phyloP scores from a whole-genome alignment of 2,113 vertebrate genomes.

The Hypocryptadius cinnamomeus region DNA sequence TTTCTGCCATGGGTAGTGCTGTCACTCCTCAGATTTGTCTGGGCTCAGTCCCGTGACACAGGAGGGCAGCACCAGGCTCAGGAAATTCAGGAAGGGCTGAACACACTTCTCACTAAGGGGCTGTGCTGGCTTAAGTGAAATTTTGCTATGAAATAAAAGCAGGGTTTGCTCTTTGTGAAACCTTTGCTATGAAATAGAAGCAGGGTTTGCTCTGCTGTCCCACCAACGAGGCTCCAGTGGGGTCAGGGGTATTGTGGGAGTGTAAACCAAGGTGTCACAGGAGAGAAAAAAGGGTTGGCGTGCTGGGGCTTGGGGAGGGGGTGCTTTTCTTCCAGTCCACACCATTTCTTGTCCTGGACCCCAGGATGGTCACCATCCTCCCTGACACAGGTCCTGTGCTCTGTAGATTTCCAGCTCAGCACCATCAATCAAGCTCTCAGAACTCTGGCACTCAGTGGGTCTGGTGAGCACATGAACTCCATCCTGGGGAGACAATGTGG shows the following conservation, averaged over 20 bases:
- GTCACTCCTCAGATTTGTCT: not conserved
- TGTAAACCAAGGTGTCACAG: not conserved
- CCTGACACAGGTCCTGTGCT: fast-evolving
- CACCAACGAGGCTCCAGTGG: fast-evolving
- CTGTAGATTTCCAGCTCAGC: not conserved
- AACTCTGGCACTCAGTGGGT: not conserved
- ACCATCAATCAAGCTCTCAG: not conserved
- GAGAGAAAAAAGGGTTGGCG: not conserved
- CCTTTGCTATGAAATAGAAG: no score
- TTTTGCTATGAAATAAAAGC: not conserved
- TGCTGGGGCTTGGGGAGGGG: not conserved
- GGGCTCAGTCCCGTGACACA: not conserved
- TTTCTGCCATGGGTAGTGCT: not conserved
- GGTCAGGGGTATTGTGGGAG: not conserved
- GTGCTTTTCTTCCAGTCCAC: not conserved
- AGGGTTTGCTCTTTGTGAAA: not conserved
- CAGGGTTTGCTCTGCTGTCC: not conserved
- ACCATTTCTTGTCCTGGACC: not conserved
- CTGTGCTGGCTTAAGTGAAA: not conserved
- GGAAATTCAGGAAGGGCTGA: not conserved
- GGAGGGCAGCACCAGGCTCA: not conserved
- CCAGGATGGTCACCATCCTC: not conserved
- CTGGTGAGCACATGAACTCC: not conserved
- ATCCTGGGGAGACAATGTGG: not conserved
- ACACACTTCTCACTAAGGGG: not conserved